Conservation (phyloP, 1,140 invertebrate genomes). For the Diabrotica virgifera region DNA sequence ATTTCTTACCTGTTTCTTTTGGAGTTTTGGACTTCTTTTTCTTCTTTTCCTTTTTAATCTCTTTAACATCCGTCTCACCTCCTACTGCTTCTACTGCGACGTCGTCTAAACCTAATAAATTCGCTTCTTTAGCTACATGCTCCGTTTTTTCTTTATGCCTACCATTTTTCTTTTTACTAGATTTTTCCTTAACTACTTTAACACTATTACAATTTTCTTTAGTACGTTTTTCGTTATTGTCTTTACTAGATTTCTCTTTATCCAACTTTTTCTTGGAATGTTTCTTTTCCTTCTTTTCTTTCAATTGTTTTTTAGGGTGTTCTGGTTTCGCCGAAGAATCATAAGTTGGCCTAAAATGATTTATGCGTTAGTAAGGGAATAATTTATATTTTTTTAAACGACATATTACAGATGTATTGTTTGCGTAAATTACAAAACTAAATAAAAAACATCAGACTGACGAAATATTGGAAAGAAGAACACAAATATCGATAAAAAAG, state of each 20-base stretch:
- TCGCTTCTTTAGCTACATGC: slow-evolving; percentile 18
- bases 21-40: slow-evolving; percentile 47
- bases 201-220: slow-evolving; percentile 27
- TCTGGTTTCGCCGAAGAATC: slow-evolving; percentile 27
- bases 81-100: slow-evolving; percentile 23
- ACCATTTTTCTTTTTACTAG: slow-evolving; percentile 43
- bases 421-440: too few species aligned
- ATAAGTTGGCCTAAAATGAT: slow-evolving; percentile 26
- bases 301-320: slow-evolving; percentile 28
- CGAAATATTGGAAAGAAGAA: too few species aligned
- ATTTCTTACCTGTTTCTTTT: slow-evolving; percentile 47
- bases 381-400: too few species aligned
- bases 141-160: slow-evolving; percentile 50
- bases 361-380: too few species aligned
- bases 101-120: slow-evolving; percentile 30
- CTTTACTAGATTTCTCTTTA: slow-evolving; percentile 34
- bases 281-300: slow-evolving; percentile 46
- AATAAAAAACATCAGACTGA: too few species aligned
- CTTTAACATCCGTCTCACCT: slow-evolving; percentile 48
- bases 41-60: slow-evolving; percentile 48
- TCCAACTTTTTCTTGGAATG: slow-evolving; percentile 43
- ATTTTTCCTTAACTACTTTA: slow-evolving; percentile 34
- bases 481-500: too few species aligned
- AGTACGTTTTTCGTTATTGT: slow-evolving; percentile 18
- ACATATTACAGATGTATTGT: too few species aligned